Evolutionary conservation across 1,140 invertebrate genomes (phyloP).

Genomic region (Lasaia peninsularis): DNA sequence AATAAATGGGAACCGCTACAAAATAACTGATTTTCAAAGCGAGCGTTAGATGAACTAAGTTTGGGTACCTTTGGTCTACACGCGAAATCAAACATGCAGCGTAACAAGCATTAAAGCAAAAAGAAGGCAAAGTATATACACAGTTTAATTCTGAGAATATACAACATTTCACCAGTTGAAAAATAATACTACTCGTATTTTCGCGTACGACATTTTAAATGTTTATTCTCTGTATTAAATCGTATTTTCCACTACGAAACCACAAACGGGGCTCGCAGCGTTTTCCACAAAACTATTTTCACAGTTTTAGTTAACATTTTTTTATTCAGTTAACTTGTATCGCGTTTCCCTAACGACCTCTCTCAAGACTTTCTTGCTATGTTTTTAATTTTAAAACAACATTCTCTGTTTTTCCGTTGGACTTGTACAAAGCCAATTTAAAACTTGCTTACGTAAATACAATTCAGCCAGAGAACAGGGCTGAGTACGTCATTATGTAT

Average conservation of each 20-base stretch:
- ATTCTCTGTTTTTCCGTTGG: slow-evolving; percentile 2
- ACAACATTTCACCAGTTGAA: too few species aligned
- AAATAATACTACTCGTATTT: too few species aligned
- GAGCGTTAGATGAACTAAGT: too few species aligned
- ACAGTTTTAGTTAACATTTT: slow-evolving; percentile 19
- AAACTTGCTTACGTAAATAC: background rate
- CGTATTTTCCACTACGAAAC: too few species aligned
- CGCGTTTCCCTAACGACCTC: slow-evolving; percentile 22
- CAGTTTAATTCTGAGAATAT: too few species aligned
- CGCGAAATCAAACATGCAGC: too few species aligned
- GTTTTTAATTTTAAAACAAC: slow-evolving; percentile 13
- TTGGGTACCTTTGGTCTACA: too few species aligned
- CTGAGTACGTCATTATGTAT: too few species aligned
- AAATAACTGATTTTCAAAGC: too few species aligned
- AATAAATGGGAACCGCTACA: too few species aligned
- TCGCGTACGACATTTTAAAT: background rate
- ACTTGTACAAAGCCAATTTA: background rate
- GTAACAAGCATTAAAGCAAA: too few species aligned
- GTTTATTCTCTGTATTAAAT: background rate
- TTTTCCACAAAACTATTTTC: slow-evolving; percentile 13
- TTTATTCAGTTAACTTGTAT: slow-evolving; percentile 25
- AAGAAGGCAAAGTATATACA: too few species aligned
- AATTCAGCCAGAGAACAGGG: background rate
- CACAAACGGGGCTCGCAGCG: background rate
- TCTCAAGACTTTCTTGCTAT: slow-evolving; percentile 17